These are phyloP conservation scores for Idaea straminata DNA, from an alignment of 2,888 invertebrate genomes.

Conservation along the genomic window DNA sequence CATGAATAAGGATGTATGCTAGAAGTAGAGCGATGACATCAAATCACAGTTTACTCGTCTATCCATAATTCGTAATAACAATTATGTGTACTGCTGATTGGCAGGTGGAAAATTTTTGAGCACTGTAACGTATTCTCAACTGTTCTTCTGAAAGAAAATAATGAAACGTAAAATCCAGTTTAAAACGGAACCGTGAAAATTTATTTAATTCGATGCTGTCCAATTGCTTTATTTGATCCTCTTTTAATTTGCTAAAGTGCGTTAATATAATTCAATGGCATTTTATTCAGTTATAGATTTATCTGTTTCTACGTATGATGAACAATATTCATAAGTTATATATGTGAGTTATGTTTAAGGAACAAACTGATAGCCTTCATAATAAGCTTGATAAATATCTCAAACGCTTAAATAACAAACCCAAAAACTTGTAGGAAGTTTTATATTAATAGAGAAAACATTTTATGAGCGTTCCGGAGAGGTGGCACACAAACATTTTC, in stretches of 20 bases:
- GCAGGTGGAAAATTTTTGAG: slow-evolving; percentile 2
- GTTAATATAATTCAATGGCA: background rate
- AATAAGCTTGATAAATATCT: background rate
- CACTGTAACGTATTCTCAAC: background rate
- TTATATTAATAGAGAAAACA: background rate
- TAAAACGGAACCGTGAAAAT: background rate
- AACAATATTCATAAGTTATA: background rate
- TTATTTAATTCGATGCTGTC: background rate
- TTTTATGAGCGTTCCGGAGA: background rate
- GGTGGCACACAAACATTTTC: background rate
- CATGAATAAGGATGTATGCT: slow-evolving; percentile 7
- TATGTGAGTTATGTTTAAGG: background rate
- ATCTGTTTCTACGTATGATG: background rate
- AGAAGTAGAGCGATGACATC: slow-evolving; percentile 4
- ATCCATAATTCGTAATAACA: background rate
- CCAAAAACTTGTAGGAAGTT: background rate
- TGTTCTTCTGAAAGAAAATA: background rate
- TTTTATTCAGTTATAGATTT: background rate
- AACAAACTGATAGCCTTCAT: background rate
- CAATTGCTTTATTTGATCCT: background rate
- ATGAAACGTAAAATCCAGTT: background rate
- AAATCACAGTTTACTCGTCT: slow-evolving; percentile 3
- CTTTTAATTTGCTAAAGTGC: background rate
- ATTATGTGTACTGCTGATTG: slow-evolving; percentile 1
- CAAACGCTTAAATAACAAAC: background rate